phyloP scores from a whole-genome alignment of 1,140 invertebrate species.

The Neotoxoptera formosana region DNA sequence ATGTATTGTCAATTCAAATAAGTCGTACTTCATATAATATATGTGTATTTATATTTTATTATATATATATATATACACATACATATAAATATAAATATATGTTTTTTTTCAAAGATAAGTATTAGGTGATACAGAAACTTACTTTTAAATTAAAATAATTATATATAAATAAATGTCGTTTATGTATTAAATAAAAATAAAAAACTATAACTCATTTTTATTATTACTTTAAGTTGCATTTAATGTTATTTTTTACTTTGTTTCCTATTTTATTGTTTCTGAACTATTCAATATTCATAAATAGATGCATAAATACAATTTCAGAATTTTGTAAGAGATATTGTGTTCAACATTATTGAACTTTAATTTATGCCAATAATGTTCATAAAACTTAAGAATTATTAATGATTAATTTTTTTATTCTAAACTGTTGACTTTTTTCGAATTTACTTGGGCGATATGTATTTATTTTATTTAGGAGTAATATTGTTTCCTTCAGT shows the following conservation, averaged over 20 bases:
- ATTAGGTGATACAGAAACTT: slow-evolving; percentile 54
- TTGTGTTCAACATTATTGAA: slow-evolving; percentile 23
- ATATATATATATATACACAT: slow-evolving; percentile 1
- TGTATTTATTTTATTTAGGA: not conserved
- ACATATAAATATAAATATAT: slow-evolving; percentile 15
- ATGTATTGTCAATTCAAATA: slow-evolving; percentile 54
- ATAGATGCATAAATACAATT: slow-evolving; percentile 24
- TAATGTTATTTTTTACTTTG: slow-evolving; percentile 36
- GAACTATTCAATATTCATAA: not conserved
- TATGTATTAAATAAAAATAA: slow-evolving; percentile 52
- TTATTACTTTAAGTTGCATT: slow-evolving; percentile 51
- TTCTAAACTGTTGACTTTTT: not conserved
- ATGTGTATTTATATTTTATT: not conserved
- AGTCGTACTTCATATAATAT: slow-evolving; percentile 41
- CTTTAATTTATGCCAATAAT: slow-evolving; percentile 1
- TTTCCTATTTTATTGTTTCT: slow-evolving; percentile 48
- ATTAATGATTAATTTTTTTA: slow-evolving; percentile 5
- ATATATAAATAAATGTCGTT: slow-evolving; percentile 55
- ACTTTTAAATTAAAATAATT: slow-evolving; percentile 55
- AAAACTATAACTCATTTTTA: slow-evolving; percentile 49
- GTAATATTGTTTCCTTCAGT: not conserved
- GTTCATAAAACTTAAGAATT: not conserved
- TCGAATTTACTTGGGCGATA: slow-evolving; percentile 13
- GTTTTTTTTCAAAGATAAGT: slow-evolving; percentile 50
- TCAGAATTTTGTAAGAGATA: slow-evolving; percentile 10